Conservation (phyloP, 53 echinoderm and acorn worm genomes). For the Zoroaster sp. region DNA sequence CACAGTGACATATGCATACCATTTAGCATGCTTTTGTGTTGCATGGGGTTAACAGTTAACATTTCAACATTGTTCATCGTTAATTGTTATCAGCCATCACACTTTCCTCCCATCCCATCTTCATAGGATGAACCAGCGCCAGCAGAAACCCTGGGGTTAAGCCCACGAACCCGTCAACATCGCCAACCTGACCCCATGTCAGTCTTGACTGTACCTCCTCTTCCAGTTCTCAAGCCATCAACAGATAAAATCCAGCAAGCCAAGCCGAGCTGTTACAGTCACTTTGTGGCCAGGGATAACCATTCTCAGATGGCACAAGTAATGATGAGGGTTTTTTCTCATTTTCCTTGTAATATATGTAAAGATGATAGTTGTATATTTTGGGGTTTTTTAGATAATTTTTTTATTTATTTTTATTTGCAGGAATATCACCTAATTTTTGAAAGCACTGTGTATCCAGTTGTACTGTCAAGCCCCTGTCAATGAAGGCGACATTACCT, state of each 20-base stretch:
- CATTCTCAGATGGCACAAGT: slow-evolving; percentile 92
- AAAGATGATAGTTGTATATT: neutral
- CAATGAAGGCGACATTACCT: too few species aligned
- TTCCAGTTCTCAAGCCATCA: slow-evolving; percentile 4
- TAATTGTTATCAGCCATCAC: too few species aligned
- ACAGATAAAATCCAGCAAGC: slow-evolving; percentile 25
- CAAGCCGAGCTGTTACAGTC: slow-evolving; percentile 73
- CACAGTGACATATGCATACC: too few species aligned
- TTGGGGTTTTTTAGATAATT: neutral
- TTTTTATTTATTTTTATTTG: too few species aligned
- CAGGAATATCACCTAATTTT: too few species aligned
- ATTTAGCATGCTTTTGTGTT: too few species aligned
- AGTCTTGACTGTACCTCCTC: neutral
- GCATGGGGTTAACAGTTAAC: too few species aligned
- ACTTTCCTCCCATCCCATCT: neutral
- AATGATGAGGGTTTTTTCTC: neutral
- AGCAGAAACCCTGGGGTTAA: slow-evolving; percentile 75
- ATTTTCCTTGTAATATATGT: neutral
- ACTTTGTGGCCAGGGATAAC: slow-evolving; percentile 81
- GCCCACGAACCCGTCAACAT: slow-evolving; percentile 67
- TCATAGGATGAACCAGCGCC: slow-evolving; percentile 59
- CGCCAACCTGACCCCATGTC: slow-evolving; percentile 46
- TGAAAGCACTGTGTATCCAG: too few species aligned
- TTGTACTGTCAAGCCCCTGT: too few species aligned
- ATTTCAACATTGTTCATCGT: too few species aligned